Conservation (phyloP, 1,140 invertebrate species). For the Brachionus angularis region DNA sequence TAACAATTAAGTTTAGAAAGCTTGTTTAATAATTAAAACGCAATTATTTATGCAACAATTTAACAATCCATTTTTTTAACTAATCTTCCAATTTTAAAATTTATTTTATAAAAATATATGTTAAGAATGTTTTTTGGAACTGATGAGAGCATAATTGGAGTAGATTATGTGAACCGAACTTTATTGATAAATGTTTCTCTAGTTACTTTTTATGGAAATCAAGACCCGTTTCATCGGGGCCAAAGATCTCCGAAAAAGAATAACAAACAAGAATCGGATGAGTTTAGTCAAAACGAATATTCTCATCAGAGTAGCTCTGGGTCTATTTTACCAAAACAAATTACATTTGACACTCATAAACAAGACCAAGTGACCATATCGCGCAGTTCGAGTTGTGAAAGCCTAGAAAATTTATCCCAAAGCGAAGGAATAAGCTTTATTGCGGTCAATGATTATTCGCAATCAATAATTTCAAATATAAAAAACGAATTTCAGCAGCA, state of each 20-base stretch:
- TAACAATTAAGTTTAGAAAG: too few relatives aligned
- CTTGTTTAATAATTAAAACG: too few relatives aligned
- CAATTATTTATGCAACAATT: too few relatives aligned
- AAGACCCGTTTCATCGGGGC: constrained; percentile 79
- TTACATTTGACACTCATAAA: constrained; percentile 26
- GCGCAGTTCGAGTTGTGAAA: constrained; percentile 39
- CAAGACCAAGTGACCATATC: background rate
- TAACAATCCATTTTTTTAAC: too few relatives aligned
- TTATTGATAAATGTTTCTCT: constrained; percentile 71
- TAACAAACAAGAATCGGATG: constrained; percentile 77
- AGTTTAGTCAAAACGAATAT: constrained; percentile 57
- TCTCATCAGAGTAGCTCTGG: background rate
- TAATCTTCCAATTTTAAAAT: constrained; percentile 6
- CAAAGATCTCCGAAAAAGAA: constrained; percentile 63
- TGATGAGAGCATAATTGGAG: constrained; percentile 84
- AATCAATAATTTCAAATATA: background rate
- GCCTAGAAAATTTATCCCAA: constrained; percentile 32
- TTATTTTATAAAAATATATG: constrained; percentile 43
- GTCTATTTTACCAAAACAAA: constrained; percentile 1
- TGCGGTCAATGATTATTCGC: background rate
- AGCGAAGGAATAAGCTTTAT: constrained; percentile 15
- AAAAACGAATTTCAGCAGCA: background rate
- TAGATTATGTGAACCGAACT: constrained; percentile 86
- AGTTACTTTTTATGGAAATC: constrained; percentile 75
- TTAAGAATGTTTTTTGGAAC: constrained; percentile 90